Evolutionary conservation across 2,888 invertebrate genomes (phyloP), one percentile per base, ranked within the genome.

Genomic region (Euspilapteryx auroguttella): DNA sequence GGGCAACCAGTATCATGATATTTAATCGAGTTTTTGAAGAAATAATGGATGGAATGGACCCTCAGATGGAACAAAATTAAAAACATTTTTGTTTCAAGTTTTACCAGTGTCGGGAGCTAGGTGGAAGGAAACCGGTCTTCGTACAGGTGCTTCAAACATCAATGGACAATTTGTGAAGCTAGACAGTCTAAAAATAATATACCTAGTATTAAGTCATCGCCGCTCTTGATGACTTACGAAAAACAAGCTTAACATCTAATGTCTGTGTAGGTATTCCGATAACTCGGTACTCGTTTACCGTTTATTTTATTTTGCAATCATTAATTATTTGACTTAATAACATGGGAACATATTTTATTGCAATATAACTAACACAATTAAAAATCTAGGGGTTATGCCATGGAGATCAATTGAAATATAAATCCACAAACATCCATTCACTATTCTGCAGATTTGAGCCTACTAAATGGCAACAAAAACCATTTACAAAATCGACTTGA

Each of bases 401-500:
- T n/a, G n/a, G n/a, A n/a, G n/a, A n/a, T n/a, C n/a, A n/a, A n/a
- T n/a, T n/a, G n/a, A n/a, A n/a, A n/a, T n/a, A n/a, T n/a, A n/a
- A n/a, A n/a, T n/a, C 55, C 56, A 61, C 17, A 8, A 17, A 6
- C 17, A n/a, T 17, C 17, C 17, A 17, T 17, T 17, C 17, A 17
- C 17, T 17, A 17, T 6, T 6, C 17, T n/a, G n/a, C n/a, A n/a
- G 17, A 17, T 8, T 17, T 8, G 17, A 17, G 17, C 17, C 5
- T 8, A 17, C n/a, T n/a, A n/a, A n/a, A n/a, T n/a, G n/a, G 17
- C 17, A 17, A 17, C 17, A 45, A 45, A 66, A 59, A 55, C 52
- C 51, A 58, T 65, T 66, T 65, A 65, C 64, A 64, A 65, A 62
- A 57, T 64, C 63, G 55, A 59, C 64, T 63, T 55, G 61, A 52